Conservation (phyloP, 2,888 invertebrate species). For the Dryocosmus kuriphilus region DNA sequence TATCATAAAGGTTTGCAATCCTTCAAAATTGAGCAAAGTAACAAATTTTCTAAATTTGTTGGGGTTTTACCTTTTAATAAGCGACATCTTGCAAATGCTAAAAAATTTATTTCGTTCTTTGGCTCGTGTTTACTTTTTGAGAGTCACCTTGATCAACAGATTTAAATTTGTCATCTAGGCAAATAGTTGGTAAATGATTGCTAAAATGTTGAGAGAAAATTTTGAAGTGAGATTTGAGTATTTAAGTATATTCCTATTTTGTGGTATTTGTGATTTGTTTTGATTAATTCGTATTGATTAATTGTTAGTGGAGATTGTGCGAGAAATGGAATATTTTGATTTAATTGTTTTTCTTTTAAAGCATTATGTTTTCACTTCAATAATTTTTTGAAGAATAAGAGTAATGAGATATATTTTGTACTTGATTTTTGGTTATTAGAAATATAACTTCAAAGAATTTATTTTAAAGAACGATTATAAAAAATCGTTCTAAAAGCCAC, state of each 20-base stretch:
- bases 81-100: constrained; percentile 27
- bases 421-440: background rate
- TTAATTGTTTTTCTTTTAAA: background rate
- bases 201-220: background rate
- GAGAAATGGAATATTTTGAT: too few relatives aligned
- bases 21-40: background rate
- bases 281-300: background rate
- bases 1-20: background rate
- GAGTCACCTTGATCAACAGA: constrained; percentile 24
- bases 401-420: background rate
- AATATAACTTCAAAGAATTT: too few relatives aligned
- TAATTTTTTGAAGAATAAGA: background rate
- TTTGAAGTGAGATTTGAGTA: background rate
- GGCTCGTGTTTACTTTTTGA: constrained; percentile 27
- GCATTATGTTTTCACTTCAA: background rate
- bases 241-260: background rate
- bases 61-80: background rate
- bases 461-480: too few relatives aligned
- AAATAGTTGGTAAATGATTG: background rate
- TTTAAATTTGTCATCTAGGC: background rate
- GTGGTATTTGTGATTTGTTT: background rate
- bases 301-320: background rate
- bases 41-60: constrained; percentile 4
- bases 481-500: too few relatives aligned
- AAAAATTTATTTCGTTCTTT: constrained; percentile 13